Base-by-base conservation (phyloP, 2,888 invertebrate species). In the Trichogramma evanescens region DNA sequence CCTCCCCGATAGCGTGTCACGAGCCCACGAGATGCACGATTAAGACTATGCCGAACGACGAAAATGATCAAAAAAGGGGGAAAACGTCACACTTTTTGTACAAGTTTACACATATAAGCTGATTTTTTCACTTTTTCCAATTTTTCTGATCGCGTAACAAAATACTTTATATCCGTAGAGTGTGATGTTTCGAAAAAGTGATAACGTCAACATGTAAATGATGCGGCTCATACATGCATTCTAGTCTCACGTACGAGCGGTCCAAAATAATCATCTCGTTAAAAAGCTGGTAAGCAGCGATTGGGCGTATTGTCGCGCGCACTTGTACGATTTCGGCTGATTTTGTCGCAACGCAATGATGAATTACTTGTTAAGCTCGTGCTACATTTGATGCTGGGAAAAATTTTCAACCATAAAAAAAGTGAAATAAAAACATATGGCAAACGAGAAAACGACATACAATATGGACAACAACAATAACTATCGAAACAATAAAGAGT, bases 401-500 rank as follows among this genome's bases (percentile, higher is more conserved):
- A 50, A 10, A 56, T 46, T 56, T 46, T 10, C 26, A 52, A 26
- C 54, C 60, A n/a, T n/a, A 60, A 50, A 56, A 56, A 53, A 48
- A 54, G 26, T 7, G 51, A 54, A 54, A 50, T 53, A 61, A 59
- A 59, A 65, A 65, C 61, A 42, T 54, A 63, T 59, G 65, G 63
- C 62, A 63, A 55, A 63, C 59, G 54, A 64, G 62, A 63, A 66
- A 66, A 68, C 66, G 69, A 70, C 70, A 71, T 72, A 73, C 72
- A 73, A 74, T 74, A 74, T 75, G 75, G 72, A 74, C 69, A 73
- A 73, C 71, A 74, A 72, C 69, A 74, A 74, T 69, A 74, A 74
- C 73, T 74, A 76, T 75, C 73, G 75, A 76, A 75, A 76, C 71
- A 76, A 77, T 77, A 77, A 77, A 77, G 77, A 77, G 75, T 77